Evolutionary conservation across 2,113 vertebrate genomes (phyloP).

Genomic region (Gallinago undulata): DNA sequence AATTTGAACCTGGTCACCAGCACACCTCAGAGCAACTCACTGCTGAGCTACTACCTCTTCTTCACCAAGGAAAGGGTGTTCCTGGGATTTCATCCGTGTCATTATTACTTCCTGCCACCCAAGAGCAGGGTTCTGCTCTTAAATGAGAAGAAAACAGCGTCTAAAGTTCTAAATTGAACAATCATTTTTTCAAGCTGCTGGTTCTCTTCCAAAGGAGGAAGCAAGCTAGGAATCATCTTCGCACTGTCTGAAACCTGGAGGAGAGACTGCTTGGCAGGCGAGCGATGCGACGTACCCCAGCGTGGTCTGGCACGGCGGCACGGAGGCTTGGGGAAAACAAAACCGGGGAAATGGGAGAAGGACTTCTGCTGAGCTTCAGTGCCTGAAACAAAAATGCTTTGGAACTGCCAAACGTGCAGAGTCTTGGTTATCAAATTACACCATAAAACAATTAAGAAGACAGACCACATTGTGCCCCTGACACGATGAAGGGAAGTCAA

Average conservation of each 20-base stretch:
- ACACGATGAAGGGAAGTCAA: not conserved
- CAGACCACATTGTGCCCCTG: not conserved
- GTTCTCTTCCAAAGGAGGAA: not conserved
- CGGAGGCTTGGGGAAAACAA: not conserved
- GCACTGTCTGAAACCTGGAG: not conserved
- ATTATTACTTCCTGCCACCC: rapidly evolving
- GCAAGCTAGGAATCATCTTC: not conserved
- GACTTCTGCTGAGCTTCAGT: not conserved
- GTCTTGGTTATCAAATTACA: not conserved
- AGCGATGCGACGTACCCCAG: not conserved
- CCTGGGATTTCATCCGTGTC: not conserved
- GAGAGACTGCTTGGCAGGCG: not conserved
- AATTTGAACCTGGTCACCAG: not conserved
- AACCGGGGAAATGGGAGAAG: rapidly evolving
- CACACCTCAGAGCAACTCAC: not conserved
- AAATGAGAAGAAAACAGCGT: not conserved
- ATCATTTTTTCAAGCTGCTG: not conserved
- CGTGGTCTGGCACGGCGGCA: rapidly evolving
- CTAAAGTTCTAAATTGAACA: not conserved
- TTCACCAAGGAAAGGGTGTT: not conserved
- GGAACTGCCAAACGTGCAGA: not conserved
- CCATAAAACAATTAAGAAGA: not conserved
- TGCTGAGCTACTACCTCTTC: not conserved
- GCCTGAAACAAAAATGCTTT: not conserved
- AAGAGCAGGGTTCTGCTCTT: not conserved